A percentile compares a stretch with the other conserved stretches of the same genome.
These are phyloP conservation scores for Nasonia oneida DNA, from an alignment of 2,888 invertebrate species.

Conservation along the genomic window DNA sequence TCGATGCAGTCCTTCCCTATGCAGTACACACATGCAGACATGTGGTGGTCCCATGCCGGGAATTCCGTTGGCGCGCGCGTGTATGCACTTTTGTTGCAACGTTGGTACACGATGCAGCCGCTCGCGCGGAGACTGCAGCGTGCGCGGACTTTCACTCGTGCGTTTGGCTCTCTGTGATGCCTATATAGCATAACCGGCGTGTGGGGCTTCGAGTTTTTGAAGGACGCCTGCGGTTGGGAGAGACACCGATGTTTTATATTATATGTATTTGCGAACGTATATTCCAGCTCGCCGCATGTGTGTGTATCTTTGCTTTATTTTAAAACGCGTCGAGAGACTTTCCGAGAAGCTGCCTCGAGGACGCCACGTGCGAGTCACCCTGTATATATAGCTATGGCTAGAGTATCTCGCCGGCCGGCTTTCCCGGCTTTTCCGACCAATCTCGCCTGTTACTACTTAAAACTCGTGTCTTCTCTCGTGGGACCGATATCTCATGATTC, in stretches of 20 bases:
- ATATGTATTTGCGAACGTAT: not conserved
- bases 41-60: not conserved
- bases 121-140: not conserved
- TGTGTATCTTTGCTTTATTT: not conserved
- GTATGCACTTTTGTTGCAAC: slow-evolving; percentile 10
- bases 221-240: not conserved
- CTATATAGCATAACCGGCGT: not conserved
- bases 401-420: not conserved
- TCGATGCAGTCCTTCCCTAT: not conserved
- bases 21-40: not conserved
- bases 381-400: not conserved
- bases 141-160: slow-evolving; percentile 1
- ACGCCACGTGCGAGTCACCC: not conserved
- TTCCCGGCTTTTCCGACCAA: not conserved
- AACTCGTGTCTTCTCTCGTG: not conserved
- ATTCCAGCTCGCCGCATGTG: not conserved
- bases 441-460: slow-evolving; percentile 14
- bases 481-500: not conserved
- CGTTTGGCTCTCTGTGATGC: not conserved
- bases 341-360: not conserved
- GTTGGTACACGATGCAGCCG: slow-evolving; percentile 1
- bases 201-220: not conserved
- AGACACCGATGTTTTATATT: not conserved
- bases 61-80: not conserved
- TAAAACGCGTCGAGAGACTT: not conserved